Evolutionary conservation across 2,113 vertebrate genomes (phyloP).

Genomic region (Bujurquina vittata): DNA sequence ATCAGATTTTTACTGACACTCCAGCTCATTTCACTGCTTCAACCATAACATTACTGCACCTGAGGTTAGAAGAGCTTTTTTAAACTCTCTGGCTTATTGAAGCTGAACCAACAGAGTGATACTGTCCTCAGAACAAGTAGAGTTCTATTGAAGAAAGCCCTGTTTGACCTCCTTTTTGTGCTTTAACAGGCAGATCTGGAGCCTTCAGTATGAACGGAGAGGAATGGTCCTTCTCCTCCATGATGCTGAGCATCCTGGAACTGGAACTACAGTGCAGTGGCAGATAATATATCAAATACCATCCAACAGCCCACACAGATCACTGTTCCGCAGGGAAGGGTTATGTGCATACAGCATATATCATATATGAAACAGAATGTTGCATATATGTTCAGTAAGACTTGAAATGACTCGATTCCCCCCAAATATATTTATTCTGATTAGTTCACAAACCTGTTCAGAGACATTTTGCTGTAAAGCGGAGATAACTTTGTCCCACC

Average conservation of each 20-base stretch:
- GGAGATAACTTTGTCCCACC: accelerated
- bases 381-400: background rate
- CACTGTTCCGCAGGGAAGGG: background rate
- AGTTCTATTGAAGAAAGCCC: background rate
- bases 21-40: background rate
- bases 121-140: background rate
- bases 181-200: background rate
- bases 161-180: background rate
- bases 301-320: too few relatives aligned
- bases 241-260: background rate
- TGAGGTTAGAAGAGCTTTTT: background rate
- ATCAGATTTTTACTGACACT: slow-evolving; percentile 3
- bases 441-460: background rate
- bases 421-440: background rate
- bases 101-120: background rate
- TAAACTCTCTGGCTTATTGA: background rate
- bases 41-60: accelerated
- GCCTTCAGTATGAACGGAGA: background rate
- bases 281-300: background rate
- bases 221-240: background rate
- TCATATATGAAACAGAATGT: background rate
- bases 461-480: background rate
- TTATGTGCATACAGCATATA: background rate
- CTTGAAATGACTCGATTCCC: background rate
- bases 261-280: background rate